phyloP scores from a whole-genome alignment of 1,140 invertebrate species.

The Matsumurasca onukii region DNA sequence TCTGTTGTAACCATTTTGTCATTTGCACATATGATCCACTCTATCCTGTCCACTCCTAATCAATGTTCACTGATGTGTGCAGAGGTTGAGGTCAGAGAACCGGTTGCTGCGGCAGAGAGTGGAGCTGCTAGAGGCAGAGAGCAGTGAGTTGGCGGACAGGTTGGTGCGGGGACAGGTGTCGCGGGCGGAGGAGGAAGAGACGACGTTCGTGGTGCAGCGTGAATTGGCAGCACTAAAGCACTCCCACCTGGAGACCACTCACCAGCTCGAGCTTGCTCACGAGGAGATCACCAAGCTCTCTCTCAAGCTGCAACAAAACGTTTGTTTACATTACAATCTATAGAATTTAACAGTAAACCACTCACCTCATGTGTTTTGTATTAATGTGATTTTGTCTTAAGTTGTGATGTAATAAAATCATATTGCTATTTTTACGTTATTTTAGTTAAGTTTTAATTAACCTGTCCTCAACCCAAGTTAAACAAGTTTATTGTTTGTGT shows the following conservation, averaged over 20 bases:
- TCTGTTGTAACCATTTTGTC: too few species aligned
- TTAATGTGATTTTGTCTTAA: too few species aligned
- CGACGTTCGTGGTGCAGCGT: conserved; percentile 67
- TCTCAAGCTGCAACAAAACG: conserved; percentile 66
- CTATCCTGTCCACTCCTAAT: too few species aligned
- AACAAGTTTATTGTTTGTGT: too few species aligned
- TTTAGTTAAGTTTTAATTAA: too few species aligned
- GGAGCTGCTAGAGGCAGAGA: conserved; percentile 91
- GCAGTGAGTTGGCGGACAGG: conserved; percentile 85
- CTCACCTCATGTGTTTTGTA: too few species aligned
- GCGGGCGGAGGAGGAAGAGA: conserved; percentile 88
- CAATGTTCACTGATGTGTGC: conserved; percentile 50
- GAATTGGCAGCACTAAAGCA: conserved; percentile 74
- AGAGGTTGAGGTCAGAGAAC: conserved; percentile 94
- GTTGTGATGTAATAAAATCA: too few species aligned
- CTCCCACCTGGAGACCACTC: conserved; percentile 75
- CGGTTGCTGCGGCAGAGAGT: conserved; percentile 89
- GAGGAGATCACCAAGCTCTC: conserved; percentile 77
- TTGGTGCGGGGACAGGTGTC: conserved; percentile 95
- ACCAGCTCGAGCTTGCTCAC: conserved; percentile 80
- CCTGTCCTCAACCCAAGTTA: too few species aligned
- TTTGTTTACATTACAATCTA: too few species aligned
- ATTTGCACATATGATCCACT: too few species aligned
- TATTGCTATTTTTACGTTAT: too few species aligned
- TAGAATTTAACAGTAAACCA: too few species aligned